These are phyloP conservation scores for Petrophora chlorosata DNA, from an alignment of 2,888 invertebrate genomes.

Conservation along the genomic window DNA sequence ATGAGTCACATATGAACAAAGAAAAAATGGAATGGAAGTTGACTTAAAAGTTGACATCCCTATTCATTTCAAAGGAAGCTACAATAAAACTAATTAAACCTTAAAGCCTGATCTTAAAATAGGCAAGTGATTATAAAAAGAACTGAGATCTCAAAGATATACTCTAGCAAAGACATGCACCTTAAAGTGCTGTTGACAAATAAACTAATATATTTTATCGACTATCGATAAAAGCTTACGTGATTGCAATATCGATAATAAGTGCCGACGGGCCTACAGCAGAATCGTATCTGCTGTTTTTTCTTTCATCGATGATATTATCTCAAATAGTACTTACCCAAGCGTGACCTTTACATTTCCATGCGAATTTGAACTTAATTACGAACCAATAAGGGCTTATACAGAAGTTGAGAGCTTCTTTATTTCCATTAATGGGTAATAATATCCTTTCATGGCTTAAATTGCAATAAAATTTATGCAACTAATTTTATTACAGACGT, in stretches of 20 bases:
- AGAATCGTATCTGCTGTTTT: conserved; percentile 27
- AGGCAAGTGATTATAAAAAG: conserved; percentile 11
- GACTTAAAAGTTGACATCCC: no score
- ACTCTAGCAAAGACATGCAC: conserved; percentile 20
- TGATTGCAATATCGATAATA: conserved; percentile 38
- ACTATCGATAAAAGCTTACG: conserved; percentile 35
- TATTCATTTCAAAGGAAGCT: neutral
- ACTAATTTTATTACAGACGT: conserved; percentile 23
- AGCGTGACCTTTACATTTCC: conserved; percentile 15
- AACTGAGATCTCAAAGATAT: conserved; percentile 15
- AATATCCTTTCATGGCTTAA: conserved; percentile 25
- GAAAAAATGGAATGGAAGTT: no score
- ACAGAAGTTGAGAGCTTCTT: conserved; percentile 6
- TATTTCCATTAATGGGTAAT: conserved; percentile 20
- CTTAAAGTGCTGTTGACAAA: conserved; percentile 26
- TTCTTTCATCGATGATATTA: conserved; percentile 26
- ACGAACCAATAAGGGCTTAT: conserved; percentile 8
- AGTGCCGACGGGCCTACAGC: conserved; percentile 25
- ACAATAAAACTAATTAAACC: conserved; percentile 1
- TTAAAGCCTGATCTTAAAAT: conserved; percentile 12
- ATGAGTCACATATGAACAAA: no score
- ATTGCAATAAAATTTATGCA: conserved; percentile 25
- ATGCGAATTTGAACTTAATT: conserved; percentile 15
- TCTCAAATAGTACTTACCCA: conserved; percentile 24
- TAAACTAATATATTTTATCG: conserved; percentile 25